These are phyloP conservation scores for Podocnemis expansa DNA, from an alignment of 2,113 vertebrate species.

Conservation along the genomic window DNA sequence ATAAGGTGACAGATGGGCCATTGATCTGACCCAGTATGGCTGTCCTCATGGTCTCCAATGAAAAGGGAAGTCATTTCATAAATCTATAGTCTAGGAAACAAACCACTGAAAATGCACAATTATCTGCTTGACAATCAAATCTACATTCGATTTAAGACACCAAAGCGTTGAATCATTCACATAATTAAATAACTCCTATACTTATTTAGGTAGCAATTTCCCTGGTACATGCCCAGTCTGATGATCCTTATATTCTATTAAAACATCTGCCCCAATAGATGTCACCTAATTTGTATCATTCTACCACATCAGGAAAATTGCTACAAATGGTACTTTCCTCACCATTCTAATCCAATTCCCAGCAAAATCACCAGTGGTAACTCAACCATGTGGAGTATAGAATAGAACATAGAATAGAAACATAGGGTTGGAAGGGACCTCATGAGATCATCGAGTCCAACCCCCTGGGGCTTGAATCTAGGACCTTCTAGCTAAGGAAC, in stretches of 20 bases:
- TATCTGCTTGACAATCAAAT: background rate
- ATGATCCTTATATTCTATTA: conserved; percentile 3
- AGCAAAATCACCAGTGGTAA: conserved; percentile 31
- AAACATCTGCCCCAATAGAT: conserved; percentile 33
- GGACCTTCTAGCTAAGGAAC: conserved; percentile 44
- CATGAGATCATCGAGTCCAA: too few relatives aligned
- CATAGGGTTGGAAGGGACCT: too few relatives aligned
- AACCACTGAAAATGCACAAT: background rate
- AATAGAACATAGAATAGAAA: too few relatives aligned
- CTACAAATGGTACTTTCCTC: conserved; percentile 13
- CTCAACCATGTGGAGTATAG: conserved; percentile 21
- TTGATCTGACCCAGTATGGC: background rate
- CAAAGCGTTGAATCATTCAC: background rate
- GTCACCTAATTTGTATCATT: background rate
- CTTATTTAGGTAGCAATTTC: background rate
- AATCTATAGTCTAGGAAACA: background rate
- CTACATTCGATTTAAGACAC: conserved; percentile 14
- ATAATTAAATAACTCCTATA: background rate
- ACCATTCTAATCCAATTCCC: background rate
- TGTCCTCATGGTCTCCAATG: background rate
- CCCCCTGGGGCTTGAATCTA: too few relatives aligned
- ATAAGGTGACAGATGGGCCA: too few relatives aligned
- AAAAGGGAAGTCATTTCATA: background rate
- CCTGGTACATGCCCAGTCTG: background rate
- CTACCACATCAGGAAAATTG: conserved; percentile 17